Evolutionary conservation across 2,888 invertebrate species (phyloP).

Genomic region (Clusia tigrina): DNA sequence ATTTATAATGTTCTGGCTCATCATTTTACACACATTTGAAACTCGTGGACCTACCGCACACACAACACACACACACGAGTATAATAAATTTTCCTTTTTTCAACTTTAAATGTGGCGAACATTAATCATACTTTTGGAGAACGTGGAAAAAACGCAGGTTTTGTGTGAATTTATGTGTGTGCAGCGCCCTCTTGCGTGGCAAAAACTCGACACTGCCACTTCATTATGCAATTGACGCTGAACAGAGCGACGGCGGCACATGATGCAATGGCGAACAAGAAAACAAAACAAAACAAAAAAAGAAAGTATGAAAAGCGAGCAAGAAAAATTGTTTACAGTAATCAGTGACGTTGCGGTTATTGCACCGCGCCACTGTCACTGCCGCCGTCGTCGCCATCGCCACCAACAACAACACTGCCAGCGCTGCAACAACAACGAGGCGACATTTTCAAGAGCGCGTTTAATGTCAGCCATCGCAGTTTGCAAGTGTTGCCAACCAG

Average conservation of each 20-base stretch:
- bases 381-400: slow-evolving; percentile 1
- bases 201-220: slow-evolving; percentile 13
- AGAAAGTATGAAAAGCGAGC: background rate
- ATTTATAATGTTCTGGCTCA: too few relatives aligned
- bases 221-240: slow-evolving; percentile 23
- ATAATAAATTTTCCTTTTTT: too few relatives aligned
- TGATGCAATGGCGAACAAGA: background rate
- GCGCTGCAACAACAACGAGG: background rate
- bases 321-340: slow-evolving; percentile 21
- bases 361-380: slow-evolving; percentile 14
- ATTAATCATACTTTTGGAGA: too few relatives aligned
- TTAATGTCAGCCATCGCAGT: slow-evolving; percentile 1
- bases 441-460: slow-evolving; percentile 11
- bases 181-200: slow-evolving; percentile 1
- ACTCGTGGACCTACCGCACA: too few relatives aligned
- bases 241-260: background rate
- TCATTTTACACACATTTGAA: too few relatives aligned
- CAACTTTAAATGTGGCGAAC: too few relatives aligned
- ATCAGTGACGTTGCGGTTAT: slow-evolving; percentile 17
- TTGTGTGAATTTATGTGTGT: slow-evolving; percentile 5
- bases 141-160: too few relatives aligned
- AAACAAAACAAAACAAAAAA: slow-evolving; percentile 2
- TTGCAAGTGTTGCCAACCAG: slow-evolving; percentile 1
- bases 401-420: slow-evolving; percentile 8
- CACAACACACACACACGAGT: too few relatives aligned